These are phyloP conservation scores for Maccullochella peelii DNA, from an alignment of 2,113 vertebrate genomes.

Conservation along the genomic window DNA sequence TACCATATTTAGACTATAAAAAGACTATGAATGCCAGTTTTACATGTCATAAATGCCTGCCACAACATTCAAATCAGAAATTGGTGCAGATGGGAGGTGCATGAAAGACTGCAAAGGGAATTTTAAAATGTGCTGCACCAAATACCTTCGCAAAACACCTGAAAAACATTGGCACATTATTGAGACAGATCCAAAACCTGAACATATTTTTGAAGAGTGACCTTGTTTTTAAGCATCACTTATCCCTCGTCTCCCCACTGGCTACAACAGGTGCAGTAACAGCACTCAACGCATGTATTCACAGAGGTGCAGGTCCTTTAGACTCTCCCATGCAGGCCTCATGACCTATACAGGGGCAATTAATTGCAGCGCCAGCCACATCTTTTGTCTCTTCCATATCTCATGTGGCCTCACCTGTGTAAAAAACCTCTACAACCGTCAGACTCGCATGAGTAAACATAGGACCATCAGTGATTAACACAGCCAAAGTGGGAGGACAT, in stretches of 20 bases:
- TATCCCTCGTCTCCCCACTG: not conserved
- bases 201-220: not conserved
- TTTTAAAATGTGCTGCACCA: not conserved
- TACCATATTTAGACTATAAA: not conserved
- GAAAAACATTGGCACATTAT: not conserved
- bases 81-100: not conserved
- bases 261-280: constrained; percentile 18
- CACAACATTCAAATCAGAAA: not conserved
- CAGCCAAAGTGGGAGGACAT: constrained; percentile 3
- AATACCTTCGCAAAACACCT: not conserved
- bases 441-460: constrained; percentile 17
- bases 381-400: constrained; percentile 24
- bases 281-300: not conserved
- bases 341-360: not conserved
- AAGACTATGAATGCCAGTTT: not conserved
- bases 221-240: not conserved
- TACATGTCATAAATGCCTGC: not conserved
- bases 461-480: constrained; percentile 26
- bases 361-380: constrained; percentile 24
- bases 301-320: constrained; percentile 5
- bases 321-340: not conserved
- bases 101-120: not conserved
- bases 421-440: constrained; percentile 6
- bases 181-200: not conserved
- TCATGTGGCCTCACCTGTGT: constrained; percentile 23